These are phyloP conservation scores for Drosophila bocqueti DNA, from an alignment of 1,140 invertebrate species.

Conservation along the genomic window DNA sequence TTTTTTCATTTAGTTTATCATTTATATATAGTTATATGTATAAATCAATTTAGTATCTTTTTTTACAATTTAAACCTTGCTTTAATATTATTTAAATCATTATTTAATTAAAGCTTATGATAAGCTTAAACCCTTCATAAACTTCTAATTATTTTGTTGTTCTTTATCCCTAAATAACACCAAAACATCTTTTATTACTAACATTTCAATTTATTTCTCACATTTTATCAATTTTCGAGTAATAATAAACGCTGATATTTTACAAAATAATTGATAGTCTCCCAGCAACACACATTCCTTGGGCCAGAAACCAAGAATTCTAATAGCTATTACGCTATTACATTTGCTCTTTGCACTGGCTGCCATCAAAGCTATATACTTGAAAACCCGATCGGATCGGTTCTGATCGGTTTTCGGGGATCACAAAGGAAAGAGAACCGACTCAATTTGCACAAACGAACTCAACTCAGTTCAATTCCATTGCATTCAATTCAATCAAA, in stretches of 20 bases:
- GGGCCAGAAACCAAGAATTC: not conserved
- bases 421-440: not conserved
- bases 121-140: too few relatives aligned
- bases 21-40: too few relatives aligned
- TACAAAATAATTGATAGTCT: not conserved
- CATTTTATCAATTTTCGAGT: not conserved
- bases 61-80: too few relatives aligned
- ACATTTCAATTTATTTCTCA: not conserved
- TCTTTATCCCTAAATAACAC: too few relatives aligned
- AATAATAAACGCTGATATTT: not conserved
- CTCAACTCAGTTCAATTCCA: conserved; percentile 22
- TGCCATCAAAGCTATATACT: not conserved
- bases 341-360: conserved; percentile 11
- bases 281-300: not conserved
- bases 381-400: conserved; percentile 38
- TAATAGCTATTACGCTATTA: conserved; percentile 11
- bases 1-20: too few relatives aligned
- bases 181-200: too few relatives aligned
- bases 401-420: conserved; percentile 20
- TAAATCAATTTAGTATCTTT: too few relatives aligned
- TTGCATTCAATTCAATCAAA: conserved; percentile 47
- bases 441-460: conserved; percentile 30
- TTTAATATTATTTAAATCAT: too few relatives aligned
- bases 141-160: too few relatives aligned
- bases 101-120: too few relatives aligned